phyloP scores from a whole-genome alignment of 35 echinoderm and acorn worm species.

The Eucidaris tribuloides region DNA sequence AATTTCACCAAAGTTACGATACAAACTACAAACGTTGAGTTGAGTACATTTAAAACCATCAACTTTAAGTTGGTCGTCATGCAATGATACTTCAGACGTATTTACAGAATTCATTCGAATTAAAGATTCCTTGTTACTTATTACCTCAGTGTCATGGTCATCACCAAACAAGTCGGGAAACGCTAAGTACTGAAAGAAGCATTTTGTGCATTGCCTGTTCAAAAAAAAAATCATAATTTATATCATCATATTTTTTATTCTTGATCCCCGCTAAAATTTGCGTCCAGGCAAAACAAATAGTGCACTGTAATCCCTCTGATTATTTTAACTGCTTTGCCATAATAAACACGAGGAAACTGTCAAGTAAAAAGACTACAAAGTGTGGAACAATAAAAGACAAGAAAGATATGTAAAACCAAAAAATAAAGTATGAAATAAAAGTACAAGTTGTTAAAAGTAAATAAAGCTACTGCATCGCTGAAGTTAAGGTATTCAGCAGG shows the following conservation, averaged over 20 bases:
- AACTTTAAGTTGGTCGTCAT: neutral
- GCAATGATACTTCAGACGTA: neutral
- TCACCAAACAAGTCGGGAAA: neutral
- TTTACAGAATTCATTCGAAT: neutral
- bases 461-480: too few species aligned
- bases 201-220: neutral
- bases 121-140: neutral
- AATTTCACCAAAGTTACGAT: neutral
- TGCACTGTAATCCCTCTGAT: neutral
- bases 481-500: too few species aligned
- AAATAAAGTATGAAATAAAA: too few species aligned
- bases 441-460: too few species aligned
- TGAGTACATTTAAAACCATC: neutral
- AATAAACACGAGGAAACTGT: too few species aligned
- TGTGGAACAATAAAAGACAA: too few species aligned
- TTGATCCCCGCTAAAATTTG: neutral
- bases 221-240: neutral
- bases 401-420: too few species aligned
- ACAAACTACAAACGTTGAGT: neutral
- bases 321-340: too few species aligned
- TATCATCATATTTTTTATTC: neutral
- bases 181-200: neutral
- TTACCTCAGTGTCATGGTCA: neutral
- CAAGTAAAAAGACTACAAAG: too few species aligned
- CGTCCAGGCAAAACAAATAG: neutral